These are phyloP conservation scores for Pseudobourletiella spinata DNA, from an alignment of 1,140 invertebrate genomes.

Conservation along the genomic window DNA sequence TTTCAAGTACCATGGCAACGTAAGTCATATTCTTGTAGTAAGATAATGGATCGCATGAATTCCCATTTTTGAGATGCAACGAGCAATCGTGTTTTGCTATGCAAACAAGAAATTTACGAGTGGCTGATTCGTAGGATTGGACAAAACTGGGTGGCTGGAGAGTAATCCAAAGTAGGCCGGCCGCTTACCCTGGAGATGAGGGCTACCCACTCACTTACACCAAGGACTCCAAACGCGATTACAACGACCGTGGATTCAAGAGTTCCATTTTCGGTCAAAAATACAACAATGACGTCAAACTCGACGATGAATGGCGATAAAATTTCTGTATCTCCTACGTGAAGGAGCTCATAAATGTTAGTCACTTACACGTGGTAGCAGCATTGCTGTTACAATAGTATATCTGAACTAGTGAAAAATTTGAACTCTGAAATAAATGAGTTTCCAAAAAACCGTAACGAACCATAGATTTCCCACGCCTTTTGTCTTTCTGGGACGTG, in stretches of 20 bases:
- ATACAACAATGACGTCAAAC: constrained; percentile 1
- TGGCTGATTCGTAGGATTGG: constrained; percentile 14
- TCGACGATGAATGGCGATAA: no score
- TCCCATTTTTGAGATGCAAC: not conserved
- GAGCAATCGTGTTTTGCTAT: not conserved
- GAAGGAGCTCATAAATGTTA: no score
- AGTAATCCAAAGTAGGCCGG: constrained; percentile 45
- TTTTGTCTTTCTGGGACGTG: no score
- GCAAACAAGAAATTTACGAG: not conserved
- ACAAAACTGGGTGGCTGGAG: constrained; percentile 52
- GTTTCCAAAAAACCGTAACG: no score
- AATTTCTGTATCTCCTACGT: no score
- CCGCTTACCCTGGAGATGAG: constrained; percentile 53
- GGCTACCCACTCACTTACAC: constrained; percentile 52
- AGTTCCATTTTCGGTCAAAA: constrained; percentile 40
- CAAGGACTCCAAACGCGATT: constrained; percentile 50
- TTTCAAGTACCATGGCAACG: constrained; percentile 66
- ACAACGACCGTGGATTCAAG: constrained; percentile 58
- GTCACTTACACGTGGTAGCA: no score
- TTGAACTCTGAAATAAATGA: no score
- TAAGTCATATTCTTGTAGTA: constrained; percentile 43
- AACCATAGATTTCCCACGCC: no score
- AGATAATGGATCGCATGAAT: not conserved
- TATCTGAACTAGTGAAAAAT: no score
- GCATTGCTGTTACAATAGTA: no score